Evolutionary conservation across 2,113 vertebrate genomes (phyloP).

Genomic region (Phycodurus eques): DNA sequence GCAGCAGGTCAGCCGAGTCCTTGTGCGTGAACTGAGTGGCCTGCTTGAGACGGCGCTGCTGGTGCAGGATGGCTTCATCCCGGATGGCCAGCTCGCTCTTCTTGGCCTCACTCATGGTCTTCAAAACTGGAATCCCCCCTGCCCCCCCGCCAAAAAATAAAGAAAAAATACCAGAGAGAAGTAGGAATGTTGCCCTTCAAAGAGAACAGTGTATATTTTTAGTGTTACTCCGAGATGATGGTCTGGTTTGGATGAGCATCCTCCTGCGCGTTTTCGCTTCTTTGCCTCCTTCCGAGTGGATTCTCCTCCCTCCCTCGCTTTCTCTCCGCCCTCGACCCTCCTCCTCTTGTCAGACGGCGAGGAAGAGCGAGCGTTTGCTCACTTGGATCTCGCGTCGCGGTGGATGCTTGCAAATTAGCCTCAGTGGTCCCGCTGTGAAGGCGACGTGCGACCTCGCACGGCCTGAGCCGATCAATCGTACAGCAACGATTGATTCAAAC

Average conservation of each 20-base stretch:
- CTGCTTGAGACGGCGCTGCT: slow-evolving; percentile 90
- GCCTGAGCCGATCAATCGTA: neutral
- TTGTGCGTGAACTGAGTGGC: slow-evolving; percentile 93
- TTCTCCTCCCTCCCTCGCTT: slow-evolving; percentile 25
- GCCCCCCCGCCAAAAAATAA: neutral
- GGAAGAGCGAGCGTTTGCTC: slow-evolving; percentile 56
- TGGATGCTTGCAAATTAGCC: slow-evolving; percentile 1
- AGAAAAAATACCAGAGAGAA: neutral
- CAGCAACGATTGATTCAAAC: neutral
- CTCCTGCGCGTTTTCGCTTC: slow-evolving; percentile 14
- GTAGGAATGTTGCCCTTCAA: slow-evolving; percentile 10
- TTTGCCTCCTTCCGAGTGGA: slow-evolving; percentile 2
- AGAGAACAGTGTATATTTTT: neutral
- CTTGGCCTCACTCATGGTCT: slow-evolving; percentile 66
- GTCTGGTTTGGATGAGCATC: slow-evolving; percentile 1
- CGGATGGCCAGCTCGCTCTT: slow-evolving; percentile 78
- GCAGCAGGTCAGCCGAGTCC: slow-evolving; percentile 95
- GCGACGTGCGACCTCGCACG: neutral
- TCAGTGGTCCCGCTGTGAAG: neutral
- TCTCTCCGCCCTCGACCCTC: slow-evolving; percentile 15
- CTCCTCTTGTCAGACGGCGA: slow-evolving; percentile 36
- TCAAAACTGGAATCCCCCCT: neutral
- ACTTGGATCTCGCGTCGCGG: slow-evolving; percentile 7
- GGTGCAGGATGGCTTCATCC: slow-evolving; percentile 86
- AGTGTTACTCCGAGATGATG: neutral